Evolutionary conservation across 2,113 vertebrate genomes (phyloP).

Genomic region (Pelobates fuscus): DNA sequence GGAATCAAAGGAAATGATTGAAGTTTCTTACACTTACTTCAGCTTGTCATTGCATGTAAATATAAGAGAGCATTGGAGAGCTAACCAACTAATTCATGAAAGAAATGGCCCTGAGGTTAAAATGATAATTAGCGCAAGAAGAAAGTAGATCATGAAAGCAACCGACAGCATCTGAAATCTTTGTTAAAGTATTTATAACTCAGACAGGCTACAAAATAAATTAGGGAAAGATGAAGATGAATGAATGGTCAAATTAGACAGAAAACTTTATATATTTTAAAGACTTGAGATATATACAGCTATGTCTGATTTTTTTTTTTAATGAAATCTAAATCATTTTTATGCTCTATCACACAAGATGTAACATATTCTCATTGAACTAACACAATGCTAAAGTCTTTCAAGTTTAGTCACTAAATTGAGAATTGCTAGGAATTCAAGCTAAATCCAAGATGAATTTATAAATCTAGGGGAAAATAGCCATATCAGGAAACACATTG

Average conservation of each 20-base stretch:
- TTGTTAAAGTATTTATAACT: conserved; percentile 24
- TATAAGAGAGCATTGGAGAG: background rate
- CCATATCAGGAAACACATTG: too few relatives aligned
- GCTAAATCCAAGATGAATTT: too few relatives aligned
- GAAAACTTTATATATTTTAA: too few relatives aligned
- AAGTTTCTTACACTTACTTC: background rate
- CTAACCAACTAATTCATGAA: conserved; percentile 8
- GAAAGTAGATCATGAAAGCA: conserved; percentile 19
- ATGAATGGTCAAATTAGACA: background rate
- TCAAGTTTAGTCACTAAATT: too few relatives aligned
- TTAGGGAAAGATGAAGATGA: background rate
- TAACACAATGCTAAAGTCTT: too few relatives aligned
- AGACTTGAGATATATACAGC: too few relatives aligned
- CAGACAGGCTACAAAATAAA: conserved; percentile 8
- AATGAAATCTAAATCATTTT: too few relatives aligned
- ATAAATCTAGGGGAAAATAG: too few relatives aligned
- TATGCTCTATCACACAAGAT: background rate
- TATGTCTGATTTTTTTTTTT: too few relatives aligned
- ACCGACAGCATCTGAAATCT: conserved; percentile 12
- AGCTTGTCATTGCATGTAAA: background rate
- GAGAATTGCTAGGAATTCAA: too few relatives aligned
- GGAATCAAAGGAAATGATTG: background rate
- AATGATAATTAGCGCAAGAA: conserved; percentile 16
- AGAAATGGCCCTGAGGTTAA: conserved; percentile 12
- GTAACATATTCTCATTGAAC: background rate